These are phyloP conservation scores for Phengaris arion DNA, from an alignment of 2,888 invertebrate species.

Conservation along the genomic window DNA sequence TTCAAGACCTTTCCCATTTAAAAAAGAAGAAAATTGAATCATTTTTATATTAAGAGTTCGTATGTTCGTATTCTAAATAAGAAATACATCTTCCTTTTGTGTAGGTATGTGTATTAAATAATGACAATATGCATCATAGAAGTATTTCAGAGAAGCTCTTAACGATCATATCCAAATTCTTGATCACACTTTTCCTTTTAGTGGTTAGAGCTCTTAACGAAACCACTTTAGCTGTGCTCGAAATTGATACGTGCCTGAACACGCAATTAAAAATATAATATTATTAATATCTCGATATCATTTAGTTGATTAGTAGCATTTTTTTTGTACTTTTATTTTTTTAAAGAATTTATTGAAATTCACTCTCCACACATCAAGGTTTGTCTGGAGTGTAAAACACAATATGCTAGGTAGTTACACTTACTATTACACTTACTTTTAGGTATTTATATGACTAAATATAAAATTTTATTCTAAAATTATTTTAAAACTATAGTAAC, in stretches of 20 bases:
- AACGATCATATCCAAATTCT: conserved; percentile 2
- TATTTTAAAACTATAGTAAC: not conserved
- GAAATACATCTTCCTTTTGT: too few relatives aligned
- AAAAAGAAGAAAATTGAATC: too few relatives aligned
- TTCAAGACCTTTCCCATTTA: too few relatives aligned
- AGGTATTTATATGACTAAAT: not conserved
- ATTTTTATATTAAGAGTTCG: too few relatives aligned
- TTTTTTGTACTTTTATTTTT: too few relatives aligned
- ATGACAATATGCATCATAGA: not conserved
- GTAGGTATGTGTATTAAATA: not conserved
- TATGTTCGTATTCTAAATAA: too few relatives aligned
- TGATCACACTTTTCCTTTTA: conserved; percentile 9
- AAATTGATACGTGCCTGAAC: conserved; percentile 8
- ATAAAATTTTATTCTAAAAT: not conserved
- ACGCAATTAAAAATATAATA: not conserved
- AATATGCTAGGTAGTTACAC: not conserved
- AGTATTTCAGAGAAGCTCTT: not conserved
- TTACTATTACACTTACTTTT: not conserved
- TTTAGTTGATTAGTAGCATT: too few relatives aligned
- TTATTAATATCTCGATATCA: too few relatives aligned
- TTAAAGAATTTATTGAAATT: too few relatives aligned
- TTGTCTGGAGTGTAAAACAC: not conserved
- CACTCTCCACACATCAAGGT: not conserved
- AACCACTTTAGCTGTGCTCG: not conserved
- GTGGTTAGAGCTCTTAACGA: not conserved